Base-by-base conservation (phyloP, 1,140 invertebrate species). In the Stegodyphus dumicola region DNA sequence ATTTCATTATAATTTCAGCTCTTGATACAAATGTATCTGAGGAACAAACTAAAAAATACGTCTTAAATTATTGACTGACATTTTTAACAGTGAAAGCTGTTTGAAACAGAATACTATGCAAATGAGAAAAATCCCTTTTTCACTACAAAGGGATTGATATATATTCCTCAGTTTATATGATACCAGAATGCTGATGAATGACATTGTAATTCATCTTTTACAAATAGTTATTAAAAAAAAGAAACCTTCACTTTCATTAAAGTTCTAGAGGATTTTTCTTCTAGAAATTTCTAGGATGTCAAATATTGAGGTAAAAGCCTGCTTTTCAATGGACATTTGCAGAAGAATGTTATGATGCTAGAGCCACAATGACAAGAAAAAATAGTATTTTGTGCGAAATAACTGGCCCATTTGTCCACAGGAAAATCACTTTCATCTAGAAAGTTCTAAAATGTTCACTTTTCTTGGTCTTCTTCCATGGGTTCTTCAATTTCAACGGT, bases 381-480 rank as follows among this genome's bases (percentile, higher is more conserved):
- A 83, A 64, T 73, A 64, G 56, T 83, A 66, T 83, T 83, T 85
- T 76, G 73, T 76, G 73, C 73, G 74, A 77, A 85, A 76, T 53
- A 76, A 85, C 73, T 69, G 81, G 74, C 73, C 65, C 49, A 33
- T 75, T 70, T 80, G 65, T 85, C 81, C 74, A 74, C 54, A 73
- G 75, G 65, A 17, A 17, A 18, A 66, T 33, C 49, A 49, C 56
- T 18, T 33, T 33, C 33, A 33, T 33, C 33, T 33, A 33, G 33
- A 33, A 33, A 67, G 7, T 49, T 67, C 7, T 17, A 17, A 60
- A 49, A 13, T 77, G 53, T 77, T 87, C 86, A 87, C 75, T 81
- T 87, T 54, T 87, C 78, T 56, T 87, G 86, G 52, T 87, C 86
- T 74, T 87, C 86, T 71, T 87, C 86, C 86, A 87, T 87, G 4